A percentile compares a stretch with the other conserved stretches of the same genome.
Conservation (phyloP, 2,797 vertebrate genomes). For the Sciurus carolinensis region DNA sequence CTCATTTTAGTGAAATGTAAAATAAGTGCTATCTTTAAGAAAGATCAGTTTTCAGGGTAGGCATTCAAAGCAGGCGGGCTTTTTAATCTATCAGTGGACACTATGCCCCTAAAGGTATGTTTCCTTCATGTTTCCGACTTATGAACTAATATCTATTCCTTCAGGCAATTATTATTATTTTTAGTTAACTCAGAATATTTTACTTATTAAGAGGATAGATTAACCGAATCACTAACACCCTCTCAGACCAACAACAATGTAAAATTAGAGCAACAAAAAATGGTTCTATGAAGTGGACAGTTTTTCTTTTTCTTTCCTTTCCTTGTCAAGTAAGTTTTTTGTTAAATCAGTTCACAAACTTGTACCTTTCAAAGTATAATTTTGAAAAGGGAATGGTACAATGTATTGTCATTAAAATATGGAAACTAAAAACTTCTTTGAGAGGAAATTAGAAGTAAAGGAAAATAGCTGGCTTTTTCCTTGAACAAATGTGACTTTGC, state of each 20-base stretch:
- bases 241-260: neutral
- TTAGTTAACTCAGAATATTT: constrained; percentile 39
- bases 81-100: neutral
- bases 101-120: neutral
- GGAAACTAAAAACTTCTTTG: neutral
- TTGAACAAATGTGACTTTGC: neutral
- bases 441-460: neutral
- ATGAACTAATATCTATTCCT: neutral
- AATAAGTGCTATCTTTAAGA: constrained; percentile 50
- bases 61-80: neutral
- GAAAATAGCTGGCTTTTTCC: neutral
- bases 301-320: neutral
- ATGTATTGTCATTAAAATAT: constrained; percentile 15
- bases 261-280: neutral
- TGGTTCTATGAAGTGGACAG: neutral
- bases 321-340: neutral
- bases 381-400: neutral
- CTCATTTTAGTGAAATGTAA: constrained; percentile 52
- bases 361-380: neutral
- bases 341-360: neutral
- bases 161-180: constrained; percentile 19
- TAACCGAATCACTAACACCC: neutral
- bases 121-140: constrained; percentile 47
- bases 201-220: neutral
- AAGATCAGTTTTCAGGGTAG: constrained; percentile 3